Conservation (phyloP, 1,140 invertebrate species). For the Tetragnatha versicolor region DNA sequence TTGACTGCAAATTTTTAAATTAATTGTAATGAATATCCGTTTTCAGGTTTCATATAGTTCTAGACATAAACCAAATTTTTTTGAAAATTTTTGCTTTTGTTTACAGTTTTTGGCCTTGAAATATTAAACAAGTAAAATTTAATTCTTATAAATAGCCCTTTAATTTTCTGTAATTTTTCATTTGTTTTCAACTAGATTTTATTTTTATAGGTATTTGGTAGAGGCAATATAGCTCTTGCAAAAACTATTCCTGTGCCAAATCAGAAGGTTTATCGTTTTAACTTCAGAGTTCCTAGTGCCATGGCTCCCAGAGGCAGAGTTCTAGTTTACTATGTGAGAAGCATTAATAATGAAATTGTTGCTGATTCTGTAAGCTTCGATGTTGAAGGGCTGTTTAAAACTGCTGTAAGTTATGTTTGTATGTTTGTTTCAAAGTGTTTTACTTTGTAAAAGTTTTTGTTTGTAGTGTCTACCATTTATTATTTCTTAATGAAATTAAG, state of each 20-base stretch:
- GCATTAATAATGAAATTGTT: constrained; percentile 78
- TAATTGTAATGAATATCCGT: too few relatives aligned
- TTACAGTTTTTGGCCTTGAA: too few relatives aligned
- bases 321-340: constrained; percentile 73
- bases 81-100: too few relatives aligned
- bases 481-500: background rate
- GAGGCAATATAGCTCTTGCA: constrained; percentile 81
- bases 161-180: background rate
- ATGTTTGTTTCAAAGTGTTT: background rate
- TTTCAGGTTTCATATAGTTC: too few relatives aligned
- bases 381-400: constrained; percentile 78
- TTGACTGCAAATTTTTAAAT: too few relatives aligned
- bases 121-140: too few relatives aligned
- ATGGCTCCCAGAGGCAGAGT: constrained; percentile 86
- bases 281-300: constrained; percentile 75
- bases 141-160: background rate
- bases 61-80: too few relatives aligned
- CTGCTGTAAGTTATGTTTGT: constrained; percentile 69
- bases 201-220: constrained; percentile 84
- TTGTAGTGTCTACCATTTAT: background rate
- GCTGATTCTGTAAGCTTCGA: constrained; percentile 83
- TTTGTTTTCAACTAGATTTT: constrained; percentile 66
- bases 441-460: background rate
- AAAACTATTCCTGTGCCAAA: constrained; percentile 70
- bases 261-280: constrained; percentile 62